Conservation (phyloP, 2,888 invertebrate species). For the Metacarcinus magister region DNA sequence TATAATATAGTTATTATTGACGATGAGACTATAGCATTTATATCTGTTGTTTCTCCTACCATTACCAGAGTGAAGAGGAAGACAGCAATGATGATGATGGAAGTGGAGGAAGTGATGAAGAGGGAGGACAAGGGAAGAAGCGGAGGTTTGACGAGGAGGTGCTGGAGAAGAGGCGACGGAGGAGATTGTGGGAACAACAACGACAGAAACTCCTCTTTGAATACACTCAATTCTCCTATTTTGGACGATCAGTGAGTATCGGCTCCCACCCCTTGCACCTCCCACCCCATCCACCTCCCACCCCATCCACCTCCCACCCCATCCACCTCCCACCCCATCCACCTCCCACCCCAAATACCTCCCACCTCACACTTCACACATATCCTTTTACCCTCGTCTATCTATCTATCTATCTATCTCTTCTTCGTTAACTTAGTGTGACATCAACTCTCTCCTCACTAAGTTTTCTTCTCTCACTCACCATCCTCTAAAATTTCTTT, state of each 20-base stretch:
- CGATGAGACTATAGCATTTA: background rate
- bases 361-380: background rate
- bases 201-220: constrained; percentile 93
- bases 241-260: constrained; percentile 89
- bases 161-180: constrained; percentile 88
- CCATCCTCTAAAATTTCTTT: background rate
- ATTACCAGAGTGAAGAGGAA: constrained; percentile 69
- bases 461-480: background rate
- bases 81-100: constrained; percentile 86
- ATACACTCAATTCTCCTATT: constrained; percentile 95
- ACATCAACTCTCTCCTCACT: background rate
- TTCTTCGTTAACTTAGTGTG: background rate
- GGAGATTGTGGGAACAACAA: constrained; percentile 92
- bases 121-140: constrained; percentile 87
- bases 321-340: too few species aligned
- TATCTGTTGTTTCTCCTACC: background rate
- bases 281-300: too few species aligned
- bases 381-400: background rate
- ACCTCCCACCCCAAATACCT: too few species aligned
- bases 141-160: constrained; percentile 87
- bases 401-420: background rate
- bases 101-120: constrained; percentile 85
- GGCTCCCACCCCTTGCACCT: too few species aligned
- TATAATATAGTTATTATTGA: background rate
- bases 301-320: background rate